A percentile compares a stretch with the other conserved stretches of the same genome.
Conservation (phyloP, 2,888 invertebrate genomes). For the Drosophila subquinaria region DNA sequence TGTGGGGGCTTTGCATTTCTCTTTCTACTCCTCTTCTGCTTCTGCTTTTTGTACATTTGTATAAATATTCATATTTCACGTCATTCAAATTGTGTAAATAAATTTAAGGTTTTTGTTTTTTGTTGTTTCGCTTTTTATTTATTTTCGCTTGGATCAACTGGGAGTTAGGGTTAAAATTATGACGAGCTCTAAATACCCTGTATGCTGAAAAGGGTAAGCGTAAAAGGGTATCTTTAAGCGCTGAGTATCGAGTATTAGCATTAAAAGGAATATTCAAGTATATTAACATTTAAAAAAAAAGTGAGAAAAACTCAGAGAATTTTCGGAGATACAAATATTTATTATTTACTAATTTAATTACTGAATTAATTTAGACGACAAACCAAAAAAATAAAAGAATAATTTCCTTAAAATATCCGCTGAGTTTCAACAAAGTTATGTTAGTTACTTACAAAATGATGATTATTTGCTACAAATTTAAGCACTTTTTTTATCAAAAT, state of each 20-base stretch:
- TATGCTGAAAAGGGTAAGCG: neutral
- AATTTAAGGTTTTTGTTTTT: constrained; percentile 49
- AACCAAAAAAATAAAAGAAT: too few relatives aligned
- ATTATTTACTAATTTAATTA: too few relatives aligned
- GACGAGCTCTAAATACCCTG: neutral
- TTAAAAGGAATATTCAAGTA: neutral
- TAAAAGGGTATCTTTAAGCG: neutral
- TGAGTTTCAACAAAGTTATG: too few relatives aligned
- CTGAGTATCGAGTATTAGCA: too few relatives aligned
- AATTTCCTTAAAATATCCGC: too few relatives aligned
- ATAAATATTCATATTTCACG: constrained; percentile 67
- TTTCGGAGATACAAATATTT: too few relatives aligned
- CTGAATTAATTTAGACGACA: too few relatives aligned
- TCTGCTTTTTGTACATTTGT: constrained; percentile 35
- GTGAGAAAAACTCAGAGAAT: neutral
- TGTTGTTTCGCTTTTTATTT: constrained; percentile 12
- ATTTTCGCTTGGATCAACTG: constrained; percentile 25
- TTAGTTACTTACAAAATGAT: too few relatives aligned
- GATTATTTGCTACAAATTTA: too few relatives aligned
- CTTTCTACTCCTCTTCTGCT: constrained; percentile 9
- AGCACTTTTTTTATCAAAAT: too few relatives aligned
- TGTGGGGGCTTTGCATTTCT: constrained; percentile 20
- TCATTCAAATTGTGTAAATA: constrained; percentile 58
- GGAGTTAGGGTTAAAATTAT: constrained; percentile 44
- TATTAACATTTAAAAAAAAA: neutral